A percentile compares a stretch with the other conserved stretches of the same genome.
These are phyloP conservation scores for Caenorhabditis briggsae DNA, from an alignment of 1,140 invertebrate species.

Conservation along the genomic window DNA sequence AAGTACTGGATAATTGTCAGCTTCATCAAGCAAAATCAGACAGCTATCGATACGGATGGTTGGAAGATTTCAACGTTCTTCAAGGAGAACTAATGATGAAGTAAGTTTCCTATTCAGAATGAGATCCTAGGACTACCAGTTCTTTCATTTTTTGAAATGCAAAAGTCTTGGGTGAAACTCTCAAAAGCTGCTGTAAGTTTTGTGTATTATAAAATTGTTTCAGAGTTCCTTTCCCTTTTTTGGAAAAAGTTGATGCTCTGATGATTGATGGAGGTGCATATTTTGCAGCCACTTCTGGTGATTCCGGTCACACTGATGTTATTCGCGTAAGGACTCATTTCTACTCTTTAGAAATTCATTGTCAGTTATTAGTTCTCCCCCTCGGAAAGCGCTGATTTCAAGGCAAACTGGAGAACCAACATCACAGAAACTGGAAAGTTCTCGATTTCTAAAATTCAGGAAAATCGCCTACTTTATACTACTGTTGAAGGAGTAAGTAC, in stretches of 20 bases:
- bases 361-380: constrained; percentile 1
- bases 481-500: constrained; percentile 8
- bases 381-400: neutral
- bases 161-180: too few species aligned
- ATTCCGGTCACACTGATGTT: neutral
- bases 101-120: neutral
- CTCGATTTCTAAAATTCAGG: neutral
- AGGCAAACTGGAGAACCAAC: neutral
- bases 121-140: too few species aligned
- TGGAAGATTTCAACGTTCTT: constrained; percentile 46
- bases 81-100: constrained; percentile 30
- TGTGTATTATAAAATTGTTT: neutral
- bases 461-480: neutral
- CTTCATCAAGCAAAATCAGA: constrained; percentile 12
- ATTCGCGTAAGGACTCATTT: neutral
- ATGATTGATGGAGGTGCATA: constrained; percentile 22
- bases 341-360: neutral
- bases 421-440: constrained; percentile 14
- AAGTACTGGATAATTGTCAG: constrained; percentile 32
- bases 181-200: neutral
- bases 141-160: too few species aligned
- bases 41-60: constrained; percentile 54
- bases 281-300: neutral
- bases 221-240: neutral
- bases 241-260: neutral